Evolutionary conservation across 2,888 invertebrate genomes (phyloP), one percentile per base, ranked within the genome.

Genomic region (Trissolcus brochymenae): DNA sequence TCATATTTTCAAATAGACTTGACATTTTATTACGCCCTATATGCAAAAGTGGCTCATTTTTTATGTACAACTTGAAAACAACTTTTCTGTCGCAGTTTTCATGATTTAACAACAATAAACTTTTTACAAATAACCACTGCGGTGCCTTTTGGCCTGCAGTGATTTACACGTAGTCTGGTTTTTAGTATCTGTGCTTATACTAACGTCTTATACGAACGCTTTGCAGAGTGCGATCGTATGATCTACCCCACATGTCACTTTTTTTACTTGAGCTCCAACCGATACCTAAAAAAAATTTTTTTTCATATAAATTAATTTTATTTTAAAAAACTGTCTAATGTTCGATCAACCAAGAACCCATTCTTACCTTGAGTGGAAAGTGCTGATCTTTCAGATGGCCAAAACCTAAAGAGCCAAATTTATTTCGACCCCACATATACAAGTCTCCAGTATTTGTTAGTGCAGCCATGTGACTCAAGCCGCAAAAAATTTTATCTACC

Each of bases 371-470:
- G 19, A 96, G 91, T 1, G 98, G 98, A 85, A 98, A 98, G 89
- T 91, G 94, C 87, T 98, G 98, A 86, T 97, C 95, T 66, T 95
- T 93, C 0, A 88, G 87, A 85, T 94, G 91, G 0, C 96, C 96
- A 43, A 98, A 88, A 0, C 98, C 98, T 0, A 99, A 90, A 84
- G 95, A 95, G 0, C 95, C 95, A 80, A 92, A 92, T 82, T 93
- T 92, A 88, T 98, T 98, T 83, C 94, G 91, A 0, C 98, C 98
- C 98, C 98, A 99, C 89, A 93, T 94, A 84, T 94, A 98, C 6
- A 98, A 89, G 89, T 97, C 95, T 0, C 97, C 96, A 17, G 90
- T 90, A 80, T 94, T 94, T 16, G 95, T 98, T 0, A 97, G 89
- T 0, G 97, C 98, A 14, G 94, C 95, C 87, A 95, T 91, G 86